Base-by-base conservation (phyloP, 1,140 invertebrate genomes). In the Zaprionus vittiger region DNA sequence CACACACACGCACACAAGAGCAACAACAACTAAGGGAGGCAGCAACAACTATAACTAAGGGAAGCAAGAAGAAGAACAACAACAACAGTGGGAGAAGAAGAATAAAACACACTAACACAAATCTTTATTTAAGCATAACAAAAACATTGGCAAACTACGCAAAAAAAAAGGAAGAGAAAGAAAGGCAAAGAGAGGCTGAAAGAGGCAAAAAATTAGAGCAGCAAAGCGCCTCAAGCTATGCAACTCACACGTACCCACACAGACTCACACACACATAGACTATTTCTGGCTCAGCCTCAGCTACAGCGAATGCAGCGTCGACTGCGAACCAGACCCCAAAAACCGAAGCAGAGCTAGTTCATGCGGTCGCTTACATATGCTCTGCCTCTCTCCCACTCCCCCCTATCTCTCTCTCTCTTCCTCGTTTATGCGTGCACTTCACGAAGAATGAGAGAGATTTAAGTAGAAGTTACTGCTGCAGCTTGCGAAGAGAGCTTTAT, bases 91-190 rank as follows among this genome's bases (percentile, higher is more conserved):
- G 31, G 31, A 34, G 9, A 9, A 79, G 24, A 79, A 64, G 34
- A 79, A 76, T 71, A 60, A 73, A 68, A 68, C 83, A 86, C 83
- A 86, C 83, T 87, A 86, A 86, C 83, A 86, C 83, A 86, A 86
- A 86, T 86, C 83, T 86, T 86, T 86, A 86, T 87, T 86, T 86
- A 86, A 87, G 83, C 83, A 86, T 78, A 80, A 83, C 83, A 86
- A 81, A 86, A 85, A 79, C 78, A 77, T 82, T 31, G 31, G 68
- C 66, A 75, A 70, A 73, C 74, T 47, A 54, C 38, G 24, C 55
- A 62, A 37, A 31, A 56, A 57, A 31, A 31, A 52, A 49, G 2
- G 17, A 62, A 49, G 24, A 24, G 47, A 17, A 14, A 41, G 24
- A 61, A 60, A 24, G 54, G 38, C 20, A 78, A 60, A 73, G 59